Percentiles rank a stretch among this genome's conserved stretches.
These are phyloP conservation scores for Denticeps clupeoides DNA, from an alignment of 2,797 vertebrate species.

Conservation along the genomic window DNA sequence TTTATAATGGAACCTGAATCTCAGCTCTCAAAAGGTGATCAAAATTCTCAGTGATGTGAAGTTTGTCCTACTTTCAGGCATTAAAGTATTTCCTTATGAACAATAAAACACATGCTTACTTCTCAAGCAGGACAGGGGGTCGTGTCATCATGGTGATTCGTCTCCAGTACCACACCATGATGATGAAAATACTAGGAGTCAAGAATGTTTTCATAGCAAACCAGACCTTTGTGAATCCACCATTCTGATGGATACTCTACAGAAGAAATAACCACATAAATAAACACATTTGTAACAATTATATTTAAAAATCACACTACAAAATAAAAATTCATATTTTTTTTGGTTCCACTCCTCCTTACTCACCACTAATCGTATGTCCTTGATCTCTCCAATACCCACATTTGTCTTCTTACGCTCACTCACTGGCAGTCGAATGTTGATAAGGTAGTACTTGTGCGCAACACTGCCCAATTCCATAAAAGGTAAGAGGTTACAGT, in stretches of 20 bases:
- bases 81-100: neutral
- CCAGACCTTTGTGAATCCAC: conserved; percentile 96
- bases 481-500: conserved; percentile 85
- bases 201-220: conserved; percentile 99
- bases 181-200: conserved; percentile 87
- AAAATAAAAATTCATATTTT: too few relatives aligned
- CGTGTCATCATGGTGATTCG: conserved; percentile 87
- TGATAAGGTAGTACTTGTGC: conserved; percentile 96
- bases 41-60: too few relatives aligned
- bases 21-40: too few relatives aligned
- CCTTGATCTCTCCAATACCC: conserved; percentile 87
- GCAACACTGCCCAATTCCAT: conserved; percentile 90
- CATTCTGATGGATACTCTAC: conserved; percentile 83
- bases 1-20: too few relatives aligned
- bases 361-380: conserved; percentile 83
- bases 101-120: conserved; percentile 62
- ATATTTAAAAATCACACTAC: too few relatives aligned
- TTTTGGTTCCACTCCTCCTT: too few relatives aligned
- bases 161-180: conserved; percentile 98
- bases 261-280: neutral
- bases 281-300: too few relatives aligned
- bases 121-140: conserved; percentile 85
- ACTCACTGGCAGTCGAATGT: conserved; percentile 85
- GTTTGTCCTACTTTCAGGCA: too few relatives aligned
- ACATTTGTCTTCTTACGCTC: conserved; percentile 82